Evolutionary conservation across 2,113 vertebrate genomes (phyloP), one percentile per base, ranked within the genome.

Genomic region (Amphiprion ocellaris): DNA sequence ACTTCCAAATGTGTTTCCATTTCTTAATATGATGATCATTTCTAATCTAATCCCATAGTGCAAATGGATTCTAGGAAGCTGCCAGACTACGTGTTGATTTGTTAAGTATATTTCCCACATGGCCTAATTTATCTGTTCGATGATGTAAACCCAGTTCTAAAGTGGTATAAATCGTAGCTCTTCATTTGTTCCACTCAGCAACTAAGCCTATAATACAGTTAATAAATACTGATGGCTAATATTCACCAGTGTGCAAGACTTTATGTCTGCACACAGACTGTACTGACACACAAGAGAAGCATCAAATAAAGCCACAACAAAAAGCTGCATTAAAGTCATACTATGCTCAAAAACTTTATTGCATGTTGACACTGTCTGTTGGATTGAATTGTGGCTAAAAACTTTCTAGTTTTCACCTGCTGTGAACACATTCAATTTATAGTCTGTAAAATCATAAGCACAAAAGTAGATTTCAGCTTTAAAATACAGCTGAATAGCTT

Each of bases 41-140:
- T 47, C 17, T 30, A 47, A 69, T 69, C 10, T 44, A 14, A 81
- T 72, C 6, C 50, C 8, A 68, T 37, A 44, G 28, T 75, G 37
- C 8, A 61, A 41, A 56, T 61, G 30, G 16, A 65, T 55, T 33
- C 23, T 52, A 2, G 24, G 30, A 41, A 63, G 55, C 28, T 50
- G 24, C 37, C 46, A 55, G 21, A n/a, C 21, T 49, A 15, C 37
- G n/a, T 41, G 21, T 30, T 68, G 1, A 74, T 59, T 41, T 37
- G 41, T 26, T 53, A 41, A 66, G 23, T 16, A 30, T 33, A 65
- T 56, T 67, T 58, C 8, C 16, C 59, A 50, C 26, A 52, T 10
- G 15, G 23, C 10, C 23, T n/a, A 28, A 54, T 81, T 54, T 33
- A 26, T 11, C 41, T 63, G 28, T 63, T 73, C 41, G 78, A 44